Evolutionary conservation across 2,113 vertebrate species (phyloP).

Genomic region (Albula goreensis): DNA sequence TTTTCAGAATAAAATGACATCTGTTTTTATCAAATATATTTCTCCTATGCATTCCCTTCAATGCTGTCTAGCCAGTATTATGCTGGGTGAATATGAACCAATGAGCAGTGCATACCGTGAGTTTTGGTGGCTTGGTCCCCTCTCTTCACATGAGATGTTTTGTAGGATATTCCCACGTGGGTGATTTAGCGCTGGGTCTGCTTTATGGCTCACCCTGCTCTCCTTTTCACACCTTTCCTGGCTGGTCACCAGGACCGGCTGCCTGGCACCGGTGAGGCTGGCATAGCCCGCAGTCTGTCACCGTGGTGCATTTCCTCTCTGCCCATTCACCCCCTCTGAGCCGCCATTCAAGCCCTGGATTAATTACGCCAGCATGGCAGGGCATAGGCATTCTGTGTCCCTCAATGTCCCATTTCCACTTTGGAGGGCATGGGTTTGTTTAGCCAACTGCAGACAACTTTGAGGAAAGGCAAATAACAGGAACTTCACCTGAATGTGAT

Average conservation of each 20-base stretch:
- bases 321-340: neutral
- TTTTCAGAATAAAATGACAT: no score
- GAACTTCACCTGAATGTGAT: neutral
- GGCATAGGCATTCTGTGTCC: constrained; percentile 11
- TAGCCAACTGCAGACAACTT: neutral
- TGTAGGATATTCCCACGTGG: neutral
- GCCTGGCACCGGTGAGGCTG: constrained; percentile 19
- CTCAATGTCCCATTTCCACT: constrained; percentile 23
- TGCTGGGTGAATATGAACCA: no score
- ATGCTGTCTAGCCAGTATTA: no score
- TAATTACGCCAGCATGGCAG: constrained; percentile 35
- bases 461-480: neutral
- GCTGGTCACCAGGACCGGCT: constrained; percentile 15
- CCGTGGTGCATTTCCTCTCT: constrained; percentile 7
- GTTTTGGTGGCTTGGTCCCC: neutral
- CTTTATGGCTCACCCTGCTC: neutral
- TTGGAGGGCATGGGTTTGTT: constrained; percentile 15
- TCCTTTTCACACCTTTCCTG: constrained; percentile 25
- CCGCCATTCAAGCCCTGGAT: constrained; percentile 19
- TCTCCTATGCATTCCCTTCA: no score
- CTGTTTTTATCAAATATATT: no score
- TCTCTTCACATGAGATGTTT: neutral
- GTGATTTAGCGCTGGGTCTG: neutral
- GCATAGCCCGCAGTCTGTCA: constrained; percentile 6
- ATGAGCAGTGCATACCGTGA: neutral